Evolutionary conservation across 2,888 invertebrate species (phyloP).

Genomic region (Metalampra italica): DNA sequence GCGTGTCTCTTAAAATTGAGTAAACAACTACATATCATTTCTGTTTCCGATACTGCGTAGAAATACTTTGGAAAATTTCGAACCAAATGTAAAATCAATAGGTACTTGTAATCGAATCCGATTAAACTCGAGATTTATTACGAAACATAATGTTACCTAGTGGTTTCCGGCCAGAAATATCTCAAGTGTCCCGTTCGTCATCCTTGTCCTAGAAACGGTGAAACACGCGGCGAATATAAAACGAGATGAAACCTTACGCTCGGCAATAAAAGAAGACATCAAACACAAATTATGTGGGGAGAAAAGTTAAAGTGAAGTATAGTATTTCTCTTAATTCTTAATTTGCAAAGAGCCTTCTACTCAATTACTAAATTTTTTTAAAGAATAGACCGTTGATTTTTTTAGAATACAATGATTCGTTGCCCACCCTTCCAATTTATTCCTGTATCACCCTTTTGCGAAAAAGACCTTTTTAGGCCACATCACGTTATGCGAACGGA

Average conservation of each 20-base stretch:
- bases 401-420: no score
- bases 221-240: conserved; percentile 13
- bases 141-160: conserved; percentile 14
- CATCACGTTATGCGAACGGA: no score
- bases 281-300: conserved; percentile 10
- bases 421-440: no score
- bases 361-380: no score
- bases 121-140: conserved; percentile 21
- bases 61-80: no score
- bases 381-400: no score
- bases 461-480: no score
- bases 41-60: no score
- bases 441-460: no score
- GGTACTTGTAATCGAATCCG: no score
- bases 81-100: conserved; percentile 3
- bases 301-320: conserved; percentile 2
- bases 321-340: neutral
- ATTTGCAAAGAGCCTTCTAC: neutral
- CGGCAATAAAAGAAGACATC: conserved; percentile 11
- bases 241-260: conserved; percentile 14
- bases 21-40: no score
- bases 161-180: conserved; percentile 21
- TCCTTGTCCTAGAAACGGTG: conserved; percentile 23
- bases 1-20: no score
- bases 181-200: conserved; percentile 25